Evolutionary conservation across 2,888 invertebrate species (phyloP).

Genomic region (Periphyllus acericola): DNA sequence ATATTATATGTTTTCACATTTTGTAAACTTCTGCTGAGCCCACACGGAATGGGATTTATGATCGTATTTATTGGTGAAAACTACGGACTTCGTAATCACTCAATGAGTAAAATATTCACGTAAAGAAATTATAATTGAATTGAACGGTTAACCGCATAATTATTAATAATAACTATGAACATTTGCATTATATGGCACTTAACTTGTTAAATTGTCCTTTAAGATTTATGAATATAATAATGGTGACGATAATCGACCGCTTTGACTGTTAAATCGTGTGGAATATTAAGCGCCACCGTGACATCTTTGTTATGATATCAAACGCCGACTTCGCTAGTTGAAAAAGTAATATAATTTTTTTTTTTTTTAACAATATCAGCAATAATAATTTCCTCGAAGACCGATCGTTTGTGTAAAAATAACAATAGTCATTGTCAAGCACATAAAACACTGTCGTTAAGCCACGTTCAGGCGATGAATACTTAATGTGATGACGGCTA

Average conservation of each 20-base stretch:
- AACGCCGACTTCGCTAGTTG: not conserved
- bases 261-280: slow-evolving; percentile 14
- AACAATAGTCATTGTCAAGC: slow-evolving; percentile 53
- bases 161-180: no score
- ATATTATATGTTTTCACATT: not conserved
- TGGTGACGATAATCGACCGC: not conserved
- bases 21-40: not conserved
- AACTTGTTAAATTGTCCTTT: not conserved
- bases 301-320: not conserved
- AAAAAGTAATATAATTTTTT: not conserved
- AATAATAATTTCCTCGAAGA: slow-evolving; percentile 36
- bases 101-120: not conserved
- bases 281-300: slow-evolving; percentile 48
- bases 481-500: slow-evolving; percentile 31
- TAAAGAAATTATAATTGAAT: not conserved
- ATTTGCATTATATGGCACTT: not conserved
- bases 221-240: not conserved
- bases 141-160: not conserved
- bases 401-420: slow-evolving; percentile 30
- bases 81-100: not conserved
- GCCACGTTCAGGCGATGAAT: slow-evolving; percentile 44
- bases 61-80: not conserved
- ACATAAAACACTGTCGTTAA: slow-evolving; percentile 52
- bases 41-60: not conserved
- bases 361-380: slow-evolving; percentile 15